Base-by-base conservation (phyloP, 2,888 invertebrate genomes). In the Spatulosminthurus flaviceps region DNA sequence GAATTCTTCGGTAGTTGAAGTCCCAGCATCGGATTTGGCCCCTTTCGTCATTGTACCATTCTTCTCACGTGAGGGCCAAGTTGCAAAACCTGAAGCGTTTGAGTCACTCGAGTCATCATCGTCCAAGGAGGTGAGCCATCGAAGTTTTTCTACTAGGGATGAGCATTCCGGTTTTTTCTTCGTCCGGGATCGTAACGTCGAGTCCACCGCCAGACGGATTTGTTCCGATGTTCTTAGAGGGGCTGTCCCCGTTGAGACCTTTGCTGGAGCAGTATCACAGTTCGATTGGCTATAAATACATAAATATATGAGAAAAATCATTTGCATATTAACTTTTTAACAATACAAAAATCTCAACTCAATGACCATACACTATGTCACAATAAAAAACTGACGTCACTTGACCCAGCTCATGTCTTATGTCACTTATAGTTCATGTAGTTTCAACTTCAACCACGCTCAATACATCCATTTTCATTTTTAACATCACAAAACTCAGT, bases 141-240 rank as follows among this genome's bases (percentile, higher is more conserved):
- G 92, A 83, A 96, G 94, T 81, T 95, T 91, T 86, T 96, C 96
- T 79, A 95, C 94, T 60, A 96, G 89, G 0, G 95, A 94, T 88
- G 77, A 88, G 87, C 74, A 88, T 86, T 85, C 89, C 89, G 86
- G 89, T 90, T 90, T 83, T 90, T 90, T 86, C 82, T 84, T 84
- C 89, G 89, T 85, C 91, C 92, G 87, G 91, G 93, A 83, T 43
- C 84, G 81, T 84, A 86, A 71, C 81, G 86, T 81, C 93, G 91
- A 83, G 94, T 92, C 75, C 94, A 89, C 19, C 94, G 95, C 82
- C 60, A 85, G 83, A 42, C 85, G 84, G 77, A 85, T 85, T 81
- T 85, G 85, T 79, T 85, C 85, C 11, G 85, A 85, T 1, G 85
- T 85, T 67, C 84, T 42, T 13, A 85, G 77, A 7, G 85, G 84